Percentiles rank a stretch among this genome's conserved stretches.
phyloP scores from a whole-genome alignment of 2,888 invertebrate genomes.

The Eugnorisma glareosa region DNA sequence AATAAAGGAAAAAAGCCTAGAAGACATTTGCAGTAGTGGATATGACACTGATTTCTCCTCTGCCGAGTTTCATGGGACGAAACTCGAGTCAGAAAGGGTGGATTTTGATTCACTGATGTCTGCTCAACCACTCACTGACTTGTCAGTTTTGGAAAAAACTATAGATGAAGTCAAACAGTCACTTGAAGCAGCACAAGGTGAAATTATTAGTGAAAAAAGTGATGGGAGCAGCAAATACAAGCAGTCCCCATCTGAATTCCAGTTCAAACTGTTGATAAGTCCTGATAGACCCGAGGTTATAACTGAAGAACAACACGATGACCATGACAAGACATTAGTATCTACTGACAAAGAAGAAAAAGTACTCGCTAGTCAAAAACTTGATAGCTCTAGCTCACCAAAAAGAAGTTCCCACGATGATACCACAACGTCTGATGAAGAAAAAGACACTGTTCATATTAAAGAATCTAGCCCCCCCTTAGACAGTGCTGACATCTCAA shows the following conservation, averaged over 20 bases:
- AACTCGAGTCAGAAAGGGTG: conserved; percentile 89
- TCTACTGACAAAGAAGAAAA: conserved; percentile 76
- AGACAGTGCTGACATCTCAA: conserved; percentile 84
- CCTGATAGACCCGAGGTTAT: conserved; percentile 91
- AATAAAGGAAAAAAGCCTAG: conserved; percentile 89
- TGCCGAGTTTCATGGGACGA: conserved; percentile 90
- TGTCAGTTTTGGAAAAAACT: conserved; percentile 92
- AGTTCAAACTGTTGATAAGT: conserved; percentile 91
- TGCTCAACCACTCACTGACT: conserved; percentile 88
- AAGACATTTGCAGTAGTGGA: conserved; percentile 93
- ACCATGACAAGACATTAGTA: conserved; percentile 78
- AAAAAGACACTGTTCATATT: conserved; percentile 85
- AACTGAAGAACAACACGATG: conserved; percentile 90
- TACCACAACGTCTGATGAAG: conserved; percentile 90
- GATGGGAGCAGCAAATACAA: conserved; percentile 93
- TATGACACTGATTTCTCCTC: conserved; percentile 92
- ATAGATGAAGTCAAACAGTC: conserved; percentile 94
- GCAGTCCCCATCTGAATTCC: conserved; percentile 94
- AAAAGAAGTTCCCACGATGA: conserved; percentile 86
- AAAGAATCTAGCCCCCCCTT: conserved; percentile 86
- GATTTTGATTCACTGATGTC: conserved; percentile 89
- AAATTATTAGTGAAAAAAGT: conserved; percentile 92
- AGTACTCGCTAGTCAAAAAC: conserved; percentile 81
- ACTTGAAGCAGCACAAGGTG: conserved; percentile 92
- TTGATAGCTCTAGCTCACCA: conserved; percentile 80